Conservation (phyloP, 2,113 vertebrate species). For the Gopherus evgoodei region DNA sequence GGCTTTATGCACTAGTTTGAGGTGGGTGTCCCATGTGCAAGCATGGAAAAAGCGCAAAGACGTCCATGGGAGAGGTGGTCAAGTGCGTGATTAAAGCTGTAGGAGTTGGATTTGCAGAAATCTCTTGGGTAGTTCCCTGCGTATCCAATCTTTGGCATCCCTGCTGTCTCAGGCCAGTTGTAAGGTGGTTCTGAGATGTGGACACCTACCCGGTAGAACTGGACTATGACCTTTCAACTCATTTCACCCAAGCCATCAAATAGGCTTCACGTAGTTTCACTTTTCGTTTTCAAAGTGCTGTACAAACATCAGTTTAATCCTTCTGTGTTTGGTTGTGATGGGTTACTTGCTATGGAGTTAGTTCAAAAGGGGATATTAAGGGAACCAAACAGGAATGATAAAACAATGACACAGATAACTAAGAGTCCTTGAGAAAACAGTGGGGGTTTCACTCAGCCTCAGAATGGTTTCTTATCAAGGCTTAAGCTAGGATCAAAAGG, state of each 20-base stretch:
- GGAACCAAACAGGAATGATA: not conserved
- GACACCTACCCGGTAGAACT: rapidly evolving
- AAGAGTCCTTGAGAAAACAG: not conserved
- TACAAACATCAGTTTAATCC: not conserved
- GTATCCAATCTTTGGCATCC: not conserved
- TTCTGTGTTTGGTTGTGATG: not conserved
- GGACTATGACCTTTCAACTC: not conserved
- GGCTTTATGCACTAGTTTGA: not conserved
- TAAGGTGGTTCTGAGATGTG: not conserved
- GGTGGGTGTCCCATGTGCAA: not conserved
- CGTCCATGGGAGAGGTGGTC: not conserved
- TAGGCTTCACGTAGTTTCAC: not conserved
- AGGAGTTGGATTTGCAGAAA: not conserved
- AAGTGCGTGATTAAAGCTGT: not conserved
- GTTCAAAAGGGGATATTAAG: not conserved
- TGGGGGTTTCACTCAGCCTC: not conserved
- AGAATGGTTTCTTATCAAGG: not conserved
- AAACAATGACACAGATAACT: not conserved
- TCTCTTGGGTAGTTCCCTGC: not conserved
- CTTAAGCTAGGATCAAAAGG: not conserved
- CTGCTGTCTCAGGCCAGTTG: not conserved
- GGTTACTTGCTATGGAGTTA: not conserved
- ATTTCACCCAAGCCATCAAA: not conserved
- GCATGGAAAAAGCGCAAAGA: not conserved
- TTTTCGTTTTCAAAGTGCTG: not conserved